Evolutionary conservation across 1,140 invertebrate genomes (phyloP).

Genomic region (Monochamus saltuarius): DNA sequence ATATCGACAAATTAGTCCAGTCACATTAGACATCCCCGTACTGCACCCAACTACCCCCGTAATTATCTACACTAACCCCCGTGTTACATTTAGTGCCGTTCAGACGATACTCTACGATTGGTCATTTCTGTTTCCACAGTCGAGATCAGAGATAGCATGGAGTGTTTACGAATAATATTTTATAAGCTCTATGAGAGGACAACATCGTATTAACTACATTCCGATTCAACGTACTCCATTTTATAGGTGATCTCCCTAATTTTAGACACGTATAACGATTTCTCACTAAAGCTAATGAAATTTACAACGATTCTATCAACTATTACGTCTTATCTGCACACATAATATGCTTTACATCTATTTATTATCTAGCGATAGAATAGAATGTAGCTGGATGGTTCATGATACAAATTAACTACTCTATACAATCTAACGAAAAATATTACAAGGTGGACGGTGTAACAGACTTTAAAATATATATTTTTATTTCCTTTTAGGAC

Average conservation of each 20-base stretch:
- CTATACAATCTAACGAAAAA: not conserved
- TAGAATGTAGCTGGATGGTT: too few relatives aligned
- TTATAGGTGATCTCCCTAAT: conserved; percentile 5
- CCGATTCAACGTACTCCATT: not conserved
- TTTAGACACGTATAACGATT: conserved; percentile 11
- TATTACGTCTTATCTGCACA: conserved; percentile 26
- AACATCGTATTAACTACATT: not conserved
- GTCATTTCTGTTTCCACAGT: conserved; percentile 8
- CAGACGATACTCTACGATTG: not conserved
- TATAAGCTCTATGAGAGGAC: not conserved
- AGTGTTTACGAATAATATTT: not conserved
- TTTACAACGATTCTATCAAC: conserved; percentile 31
- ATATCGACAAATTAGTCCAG: too few relatives aligned
- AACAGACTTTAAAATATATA: too few relatives aligned
- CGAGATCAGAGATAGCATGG: conserved; percentile 12
- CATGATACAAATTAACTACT: conserved; percentile 9
- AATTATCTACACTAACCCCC: too few relatives aligned
- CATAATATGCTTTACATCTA: conserved; percentile 4
- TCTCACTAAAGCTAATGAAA: conserved; percentile 15
- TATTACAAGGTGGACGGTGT: too few relatives aligned
- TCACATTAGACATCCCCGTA: too few relatives aligned
- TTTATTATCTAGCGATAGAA: too few relatives aligned
- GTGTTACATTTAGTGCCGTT: too few relatives aligned
- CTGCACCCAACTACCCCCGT: too few relatives aligned
- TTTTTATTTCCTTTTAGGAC: too few relatives aligned